Evolutionary conservation across 2,888 invertebrate species (phyloP).

Genomic region (Gymnoscelis rufifasciata): DNA sequence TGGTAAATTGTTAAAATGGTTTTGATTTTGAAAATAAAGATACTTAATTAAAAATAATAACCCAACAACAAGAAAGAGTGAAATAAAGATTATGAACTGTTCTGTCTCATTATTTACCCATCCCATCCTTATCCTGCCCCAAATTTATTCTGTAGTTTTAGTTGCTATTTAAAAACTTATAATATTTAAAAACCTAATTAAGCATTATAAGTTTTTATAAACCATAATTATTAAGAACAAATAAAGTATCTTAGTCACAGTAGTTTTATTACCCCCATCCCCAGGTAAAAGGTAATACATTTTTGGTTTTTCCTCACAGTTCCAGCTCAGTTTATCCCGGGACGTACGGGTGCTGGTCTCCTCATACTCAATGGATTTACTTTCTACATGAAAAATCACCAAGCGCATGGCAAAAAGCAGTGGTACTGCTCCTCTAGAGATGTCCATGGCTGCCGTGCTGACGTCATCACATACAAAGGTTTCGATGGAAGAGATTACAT

Average conservation of each 20-base stretch:
- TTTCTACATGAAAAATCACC: constrained; percentile 74
- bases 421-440: constrained; percentile 74
- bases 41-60: too few relatives aligned
- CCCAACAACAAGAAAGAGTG: not conserved
- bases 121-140: constrained; percentile 8
- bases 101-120: constrained; percentile 18
- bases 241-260: constrained; percentile 8
- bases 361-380: constrained; percentile 69
- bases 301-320: constrained; percentile 47
- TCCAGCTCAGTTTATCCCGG: constrained; percentile 70
- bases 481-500: constrained; percentile 66
- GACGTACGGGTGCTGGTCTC: constrained; percentile 65
- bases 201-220: too few relatives aligned
- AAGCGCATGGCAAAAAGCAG: constrained; percentile 71
- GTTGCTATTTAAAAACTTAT: too few relatives aligned
- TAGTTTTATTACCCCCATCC: constrained; percentile 30
- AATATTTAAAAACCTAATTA: too few relatives aligned
- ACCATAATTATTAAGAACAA: too few relatives aligned
- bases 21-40: too few relatives aligned
- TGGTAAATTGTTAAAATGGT: too few relatives aligned
- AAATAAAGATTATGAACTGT: constrained; percentile 20
- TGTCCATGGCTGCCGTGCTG: constrained; percentile 67
- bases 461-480: constrained; percentile 70
- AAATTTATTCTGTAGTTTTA: not conserved
- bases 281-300: constrained; percentile 28